phyloP scores from a whole-genome alignment of 2,888 invertebrate genomes.

The Macaria notata region DNA sequence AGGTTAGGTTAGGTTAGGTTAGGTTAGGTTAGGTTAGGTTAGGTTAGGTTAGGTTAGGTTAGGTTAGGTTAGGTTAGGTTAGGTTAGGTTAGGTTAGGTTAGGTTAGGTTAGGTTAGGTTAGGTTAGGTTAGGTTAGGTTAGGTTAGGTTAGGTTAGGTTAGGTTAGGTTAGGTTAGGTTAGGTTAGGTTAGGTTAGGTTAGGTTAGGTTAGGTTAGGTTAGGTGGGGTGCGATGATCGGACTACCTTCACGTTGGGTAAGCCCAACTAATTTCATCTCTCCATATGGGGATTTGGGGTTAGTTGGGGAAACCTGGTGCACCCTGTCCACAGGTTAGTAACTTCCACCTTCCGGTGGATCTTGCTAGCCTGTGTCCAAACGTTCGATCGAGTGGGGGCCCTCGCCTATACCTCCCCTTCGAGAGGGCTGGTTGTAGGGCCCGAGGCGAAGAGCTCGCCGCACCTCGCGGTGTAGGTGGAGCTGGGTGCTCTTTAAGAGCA shows the following conservation, averaged over 20 bases:
- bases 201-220: constrained; percentile 15
- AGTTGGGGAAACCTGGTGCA: too few species aligned
- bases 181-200: constrained; percentile 8
- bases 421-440: too few species aligned
- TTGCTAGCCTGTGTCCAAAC: too few species aligned
- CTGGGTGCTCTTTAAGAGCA: too few species aligned
- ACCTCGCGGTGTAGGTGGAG: too few species aligned
- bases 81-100: constrained; percentile 4
- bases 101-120: constrained; percentile 11
- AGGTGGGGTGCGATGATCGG: not conserved
- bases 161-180: constrained; percentile 9
- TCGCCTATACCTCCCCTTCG: too few species aligned
- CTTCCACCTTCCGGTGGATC: too few species aligned
- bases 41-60: constrained; percentile 4
- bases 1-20: constrained; percentile 4
- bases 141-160: constrained; percentile 18
- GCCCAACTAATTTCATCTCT: too few species aligned
- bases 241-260: too few species aligned
- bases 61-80: constrained; percentile 4
- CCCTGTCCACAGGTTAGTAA: too few species aligned
- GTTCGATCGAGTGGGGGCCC: too few species aligned
- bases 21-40: constrained; percentile 4
- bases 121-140: constrained; percentile 19
- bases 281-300: constrained; percentile 25
- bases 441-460: too few species aligned